These are phyloP conservation scores for Cydia fagiglandana DNA, from an alignment of 1,140 invertebrate genomes.

Conservation along the genomic window DNA sequence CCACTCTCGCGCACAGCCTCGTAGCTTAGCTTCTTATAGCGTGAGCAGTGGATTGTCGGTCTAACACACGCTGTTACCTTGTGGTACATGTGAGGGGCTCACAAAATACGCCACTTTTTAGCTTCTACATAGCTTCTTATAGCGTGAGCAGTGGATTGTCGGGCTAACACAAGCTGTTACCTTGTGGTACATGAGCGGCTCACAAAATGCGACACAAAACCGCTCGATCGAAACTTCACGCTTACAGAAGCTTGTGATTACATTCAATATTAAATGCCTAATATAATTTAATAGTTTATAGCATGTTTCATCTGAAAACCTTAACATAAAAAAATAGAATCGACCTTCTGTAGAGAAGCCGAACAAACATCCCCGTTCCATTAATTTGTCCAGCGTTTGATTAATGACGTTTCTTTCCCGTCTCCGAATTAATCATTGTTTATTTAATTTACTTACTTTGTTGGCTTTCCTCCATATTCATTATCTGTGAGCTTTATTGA, in stretches of 20 bases:
- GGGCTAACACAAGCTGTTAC: background rate
- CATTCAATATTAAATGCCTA: background rate
- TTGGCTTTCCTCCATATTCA: conserved; percentile 19
- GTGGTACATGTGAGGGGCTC: background rate
- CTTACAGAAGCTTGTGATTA: background rate
- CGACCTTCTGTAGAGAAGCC: background rate
- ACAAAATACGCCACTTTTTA: background rate
- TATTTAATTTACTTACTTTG: conserved; percentile 25
- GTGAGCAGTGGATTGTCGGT: background rate
- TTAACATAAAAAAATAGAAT: too few species aligned
- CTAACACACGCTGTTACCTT: conserved; percentile 5
- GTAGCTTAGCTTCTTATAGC: conserved; percentile 1
- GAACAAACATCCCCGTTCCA: conserved; percentile 7
- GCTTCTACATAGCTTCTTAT: background rate
- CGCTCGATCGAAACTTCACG: conserved; percentile 16
- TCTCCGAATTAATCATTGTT: conserved; percentile 27
- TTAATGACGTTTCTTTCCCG: conserved; percentile 22
- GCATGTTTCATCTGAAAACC: too few species aligned
- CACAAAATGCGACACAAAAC: conserved; percentile 13
- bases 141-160: background rate
- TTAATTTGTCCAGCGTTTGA: conserved; percentile 30
- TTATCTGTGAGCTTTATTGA: conserved; percentile 12
- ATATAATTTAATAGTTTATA: too few species aligned
- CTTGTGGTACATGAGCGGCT: background rate
- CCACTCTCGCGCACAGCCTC: too few species aligned